A percentile compares a stretch with the other conserved stretches of the same genome.
These are phyloP conservation scores for Momotus momota DNA, from an alignment of 2,797 vertebrate species.

Conservation along the genomic window DNA sequence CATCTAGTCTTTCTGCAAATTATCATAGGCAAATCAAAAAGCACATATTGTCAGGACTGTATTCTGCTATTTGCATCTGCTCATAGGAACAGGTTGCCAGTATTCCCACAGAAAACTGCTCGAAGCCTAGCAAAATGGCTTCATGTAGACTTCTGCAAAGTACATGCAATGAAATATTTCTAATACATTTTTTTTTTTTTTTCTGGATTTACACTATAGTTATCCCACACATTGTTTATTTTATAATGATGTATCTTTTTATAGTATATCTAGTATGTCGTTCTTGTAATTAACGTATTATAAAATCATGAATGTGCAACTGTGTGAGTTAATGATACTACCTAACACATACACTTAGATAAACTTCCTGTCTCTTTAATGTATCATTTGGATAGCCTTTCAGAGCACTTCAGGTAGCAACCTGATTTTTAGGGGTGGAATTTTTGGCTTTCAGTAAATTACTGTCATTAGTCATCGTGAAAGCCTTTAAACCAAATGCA, in stretches of 20 bases:
- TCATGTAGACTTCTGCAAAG: neutral
- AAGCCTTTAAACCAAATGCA: neutral
- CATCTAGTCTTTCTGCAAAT: neutral
- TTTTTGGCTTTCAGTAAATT: neutral
- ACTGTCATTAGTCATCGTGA: neutral
- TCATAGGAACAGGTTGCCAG: neutral
- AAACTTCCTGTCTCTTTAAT: neutral
- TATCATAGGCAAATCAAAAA: neutral
- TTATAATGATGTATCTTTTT: neutral
- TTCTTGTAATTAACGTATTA: neutral
- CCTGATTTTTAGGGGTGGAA: neutral
- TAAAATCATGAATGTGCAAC: accelerated
- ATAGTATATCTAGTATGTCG: neutral
- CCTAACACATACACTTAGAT: neutral
- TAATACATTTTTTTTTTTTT: neutral
- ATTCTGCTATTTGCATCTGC: neutral
- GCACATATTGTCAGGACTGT: neutral
- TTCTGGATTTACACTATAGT: neutral
- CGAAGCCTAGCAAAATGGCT: neutral
- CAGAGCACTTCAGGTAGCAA: neutral
- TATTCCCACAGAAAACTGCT: neutral
- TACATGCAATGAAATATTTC: neutral
- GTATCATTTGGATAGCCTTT: accelerated
- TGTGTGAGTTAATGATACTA: neutral
- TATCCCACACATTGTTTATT: accelerated